phyloP scores from a whole-genome alignment of 1,140 invertebrate species.

The Drosophila serrata region DNA sequence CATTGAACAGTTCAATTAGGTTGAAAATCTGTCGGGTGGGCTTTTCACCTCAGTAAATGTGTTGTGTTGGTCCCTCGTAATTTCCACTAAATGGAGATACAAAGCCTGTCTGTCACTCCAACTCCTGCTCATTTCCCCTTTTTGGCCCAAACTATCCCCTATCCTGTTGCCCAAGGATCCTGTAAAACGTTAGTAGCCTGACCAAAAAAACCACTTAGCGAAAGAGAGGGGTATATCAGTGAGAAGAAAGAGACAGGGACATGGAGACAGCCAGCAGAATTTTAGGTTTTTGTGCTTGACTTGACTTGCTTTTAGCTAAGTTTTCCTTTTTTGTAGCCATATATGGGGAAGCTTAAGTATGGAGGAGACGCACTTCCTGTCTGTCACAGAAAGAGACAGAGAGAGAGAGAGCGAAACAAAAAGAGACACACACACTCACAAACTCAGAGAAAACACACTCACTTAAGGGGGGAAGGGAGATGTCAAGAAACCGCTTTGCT shows the following conservation, averaged over 20 bases:
- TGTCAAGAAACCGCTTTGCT: conserved; percentile 73
- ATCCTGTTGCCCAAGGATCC: conserved; percentile 1
- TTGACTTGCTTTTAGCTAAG: conserved; percentile 48
- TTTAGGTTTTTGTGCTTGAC: conserved; percentile 48
- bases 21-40: conserved; percentile 24
- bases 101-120: conserved; percentile 35
- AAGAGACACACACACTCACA: conserved; percentile 17
- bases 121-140: background rate
- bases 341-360: conserved; percentile 27
- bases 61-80: conserved; percentile 30
- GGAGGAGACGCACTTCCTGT: conserved; percentile 49
- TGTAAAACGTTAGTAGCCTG: conserved; percentile 24
- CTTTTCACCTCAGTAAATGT: conserved; percentile 36
- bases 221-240: background rate
- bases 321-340: conserved; percentile 47
- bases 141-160: conserved; percentile 14
- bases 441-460: conserved; percentile 19
- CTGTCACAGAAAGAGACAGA: conserved; percentile 32
- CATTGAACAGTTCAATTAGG: conserved; percentile 41
- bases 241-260: conserved; percentile 14
- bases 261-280: conserved; percentile 29
- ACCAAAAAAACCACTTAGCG: conserved; percentile 53
- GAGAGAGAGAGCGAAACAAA: background rate
- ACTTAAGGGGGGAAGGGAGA: conserved; percentile 45
- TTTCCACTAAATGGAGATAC: conserved; percentile 37